Evolutionary conservation across 2,113 vertebrate genomes (phyloP).

Genomic region (Engystomops pustulosus): DNA sequence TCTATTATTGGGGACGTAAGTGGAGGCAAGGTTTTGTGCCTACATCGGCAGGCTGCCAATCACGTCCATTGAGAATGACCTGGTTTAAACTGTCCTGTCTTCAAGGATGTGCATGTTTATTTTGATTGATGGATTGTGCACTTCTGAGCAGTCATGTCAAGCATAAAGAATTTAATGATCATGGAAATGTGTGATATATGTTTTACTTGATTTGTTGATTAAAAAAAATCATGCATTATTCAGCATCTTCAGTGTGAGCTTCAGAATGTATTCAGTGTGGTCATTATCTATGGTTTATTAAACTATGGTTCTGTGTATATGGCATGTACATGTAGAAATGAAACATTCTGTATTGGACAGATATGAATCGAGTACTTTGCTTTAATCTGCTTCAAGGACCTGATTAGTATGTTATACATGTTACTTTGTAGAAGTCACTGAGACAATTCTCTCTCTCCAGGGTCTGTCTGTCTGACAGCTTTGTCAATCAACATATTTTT

Average conservation of each 20-base stretch:
- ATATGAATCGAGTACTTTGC: not conserved
- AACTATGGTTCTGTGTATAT: not conserved
- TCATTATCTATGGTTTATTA: not conserved
- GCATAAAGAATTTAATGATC: not conserved
- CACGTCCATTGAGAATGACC: not conserved
- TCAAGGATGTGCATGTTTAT: not conserved
- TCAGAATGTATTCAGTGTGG: too few relatives aligned
- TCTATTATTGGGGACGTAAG: not conserved
- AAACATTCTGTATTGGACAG: not conserved
- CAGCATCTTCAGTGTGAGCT: not conserved
- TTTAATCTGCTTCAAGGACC: constrained; percentile 29
- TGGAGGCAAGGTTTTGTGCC: not conserved
- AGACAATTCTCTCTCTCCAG: constrained; percentile 49
- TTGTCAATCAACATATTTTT: constrained; percentile 56
- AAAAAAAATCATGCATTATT: constrained; percentile 1
- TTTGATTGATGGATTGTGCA: constrained; percentile 1
- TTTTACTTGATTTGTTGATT: not conserved
- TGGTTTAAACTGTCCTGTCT: not conserved
- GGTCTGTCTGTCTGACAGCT: constrained; percentile 49
- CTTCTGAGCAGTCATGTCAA: constrained; percentile 9
- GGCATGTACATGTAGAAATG: not conserved
- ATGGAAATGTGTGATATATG: not conserved
- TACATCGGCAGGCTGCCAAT: not conserved
- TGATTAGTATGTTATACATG: constrained; percentile 50
- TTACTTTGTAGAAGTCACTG: constrained; percentile 8